Conservation (phyloP, 2,888 invertebrate genomes). For the Protonemura montana region DNA sequence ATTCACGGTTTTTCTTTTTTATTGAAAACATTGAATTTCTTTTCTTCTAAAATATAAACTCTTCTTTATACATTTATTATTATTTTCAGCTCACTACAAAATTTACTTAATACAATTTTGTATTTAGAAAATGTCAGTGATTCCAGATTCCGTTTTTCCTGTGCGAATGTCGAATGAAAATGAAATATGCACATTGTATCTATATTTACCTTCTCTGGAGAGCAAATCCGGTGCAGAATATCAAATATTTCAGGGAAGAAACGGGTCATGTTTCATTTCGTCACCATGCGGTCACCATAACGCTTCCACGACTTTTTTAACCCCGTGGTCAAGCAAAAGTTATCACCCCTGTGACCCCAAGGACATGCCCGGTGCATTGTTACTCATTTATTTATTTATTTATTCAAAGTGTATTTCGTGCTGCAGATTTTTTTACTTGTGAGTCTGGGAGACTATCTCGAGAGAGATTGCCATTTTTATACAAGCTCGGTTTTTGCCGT, state of each 20-base stretch:
- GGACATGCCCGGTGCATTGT: not conserved
- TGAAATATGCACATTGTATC: too few relatives aligned
- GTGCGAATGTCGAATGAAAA: too few relatives aligned
- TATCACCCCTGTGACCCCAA: not conserved
- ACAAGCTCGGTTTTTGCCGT: not conserved
- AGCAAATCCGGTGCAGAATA: too few relatives aligned
- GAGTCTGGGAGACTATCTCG: not conserved
- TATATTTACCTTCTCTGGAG: too few relatives aligned
- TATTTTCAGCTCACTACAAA: too few relatives aligned
- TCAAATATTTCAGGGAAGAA: too few relatives aligned
- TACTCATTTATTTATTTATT: slow-evolving; percentile 2
- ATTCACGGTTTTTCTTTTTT: not conserved
- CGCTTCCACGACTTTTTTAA: not conserved
- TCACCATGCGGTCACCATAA: not conserved
- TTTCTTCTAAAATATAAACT: not conserved
- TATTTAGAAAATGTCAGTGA: too few relatives aligned
- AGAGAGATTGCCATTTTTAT: slow-evolving; percentile 12
- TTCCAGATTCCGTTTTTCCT: too few relatives aligned
- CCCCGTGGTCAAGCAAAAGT: not conserved
- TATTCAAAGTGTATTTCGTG: not conserved
- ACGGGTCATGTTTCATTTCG: not conserved
- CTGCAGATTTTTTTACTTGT: not conserved
- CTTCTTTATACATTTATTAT: not conserved
- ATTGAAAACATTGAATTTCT: too few relatives aligned
- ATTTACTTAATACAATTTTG: not conserved